Percentiles rank a stretch among this genome's conserved stretches.
Evolutionary conservation across 2,888 invertebrate genomes (phyloP).

Genomic region (Mantis religiosa): DNA sequence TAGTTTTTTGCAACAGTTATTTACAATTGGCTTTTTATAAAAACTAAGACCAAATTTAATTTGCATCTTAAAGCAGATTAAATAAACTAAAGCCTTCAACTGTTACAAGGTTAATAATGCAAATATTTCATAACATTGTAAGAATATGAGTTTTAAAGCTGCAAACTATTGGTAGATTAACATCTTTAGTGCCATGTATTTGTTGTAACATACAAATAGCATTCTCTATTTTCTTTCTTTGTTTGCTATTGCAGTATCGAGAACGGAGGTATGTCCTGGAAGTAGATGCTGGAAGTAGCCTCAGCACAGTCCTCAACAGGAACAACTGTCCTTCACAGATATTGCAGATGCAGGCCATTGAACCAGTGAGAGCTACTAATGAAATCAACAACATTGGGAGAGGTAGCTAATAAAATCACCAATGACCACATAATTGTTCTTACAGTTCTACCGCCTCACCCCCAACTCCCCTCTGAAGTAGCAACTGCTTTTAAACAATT

Average conservation of each 20-base stretch:
- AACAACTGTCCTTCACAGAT: slow-evolving; percentile 49
- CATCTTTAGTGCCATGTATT: not conserved
- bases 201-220: not conserved
- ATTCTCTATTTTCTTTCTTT: not conserved
- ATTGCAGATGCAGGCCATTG: slow-evolving; percentile 44
- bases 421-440: no score
- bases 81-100: not conserved
- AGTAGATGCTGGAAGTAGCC: slow-evolving; percentile 46
- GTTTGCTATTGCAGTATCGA: slow-evolving; percentile 49
- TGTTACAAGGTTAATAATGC: not conserved
- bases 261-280: slow-evolving; percentile 57
- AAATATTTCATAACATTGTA: not conserved
- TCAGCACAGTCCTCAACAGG: slow-evolving; percentile 50
- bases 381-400: slow-evolving; percentile 29
- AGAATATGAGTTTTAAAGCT: not conserved
- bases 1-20: not conserved
- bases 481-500: no score
- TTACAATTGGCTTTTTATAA: not conserved
- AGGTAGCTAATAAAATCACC: not conserved
- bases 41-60: not conserved
- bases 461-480: no score
- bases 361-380: slow-evolving; percentile 39
- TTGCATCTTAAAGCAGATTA: not conserved
- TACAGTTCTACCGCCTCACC: no score
- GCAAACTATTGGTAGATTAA: not conserved